Conservation (phyloP, 2,797 vertebrate genomes). For the Pagetopsis macropterus region DNA sequence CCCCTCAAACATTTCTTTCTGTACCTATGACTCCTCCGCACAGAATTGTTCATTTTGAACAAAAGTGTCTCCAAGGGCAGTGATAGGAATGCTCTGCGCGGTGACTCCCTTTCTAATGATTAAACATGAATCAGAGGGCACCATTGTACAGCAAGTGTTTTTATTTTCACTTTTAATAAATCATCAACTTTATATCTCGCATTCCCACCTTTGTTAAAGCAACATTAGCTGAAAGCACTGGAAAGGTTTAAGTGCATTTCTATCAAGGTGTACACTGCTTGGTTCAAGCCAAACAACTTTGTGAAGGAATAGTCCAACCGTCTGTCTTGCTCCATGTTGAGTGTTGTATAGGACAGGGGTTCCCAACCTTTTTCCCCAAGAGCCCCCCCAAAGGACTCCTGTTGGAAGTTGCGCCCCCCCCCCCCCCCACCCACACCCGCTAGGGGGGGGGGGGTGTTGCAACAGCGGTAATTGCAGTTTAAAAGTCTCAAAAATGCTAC, state of each 20-base stretch:
- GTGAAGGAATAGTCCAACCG: not conserved
- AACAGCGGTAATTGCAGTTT: no score
- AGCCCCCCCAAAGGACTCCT: no score
- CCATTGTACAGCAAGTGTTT: constrained; percentile 22
- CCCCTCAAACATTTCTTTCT: constrained; percentile 50
- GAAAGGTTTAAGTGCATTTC: constrained; percentile 30
- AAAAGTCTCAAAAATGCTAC: no score
- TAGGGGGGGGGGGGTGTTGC: no score
- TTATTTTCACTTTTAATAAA: constrained; percentile 23
- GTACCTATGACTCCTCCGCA: constrained; percentile 58
- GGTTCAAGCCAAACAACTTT: not conserved
- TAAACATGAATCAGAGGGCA: constrained; percentile 49
- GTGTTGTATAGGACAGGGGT: not conserved
- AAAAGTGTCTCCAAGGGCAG: constrained; percentile 53
- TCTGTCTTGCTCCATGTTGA: not conserved
- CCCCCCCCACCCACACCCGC: no score
- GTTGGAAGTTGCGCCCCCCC: no score
- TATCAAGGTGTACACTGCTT: not conserved
- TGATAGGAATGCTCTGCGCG: constrained; percentile 57
- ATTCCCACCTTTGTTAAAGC: constrained; percentile 18
- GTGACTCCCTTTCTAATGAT: constrained; percentile 69
- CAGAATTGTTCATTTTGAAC: constrained; percentile 55
- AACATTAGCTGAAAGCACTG: not conserved
- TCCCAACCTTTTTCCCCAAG: no score
- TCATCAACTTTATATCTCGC: constrained; percentile 31